Evolutionary conservation across 2,888 invertebrate species (phyloP), one percentile per base, ranked within the genome.

Genomic region (Melipona bicolor): DNA sequence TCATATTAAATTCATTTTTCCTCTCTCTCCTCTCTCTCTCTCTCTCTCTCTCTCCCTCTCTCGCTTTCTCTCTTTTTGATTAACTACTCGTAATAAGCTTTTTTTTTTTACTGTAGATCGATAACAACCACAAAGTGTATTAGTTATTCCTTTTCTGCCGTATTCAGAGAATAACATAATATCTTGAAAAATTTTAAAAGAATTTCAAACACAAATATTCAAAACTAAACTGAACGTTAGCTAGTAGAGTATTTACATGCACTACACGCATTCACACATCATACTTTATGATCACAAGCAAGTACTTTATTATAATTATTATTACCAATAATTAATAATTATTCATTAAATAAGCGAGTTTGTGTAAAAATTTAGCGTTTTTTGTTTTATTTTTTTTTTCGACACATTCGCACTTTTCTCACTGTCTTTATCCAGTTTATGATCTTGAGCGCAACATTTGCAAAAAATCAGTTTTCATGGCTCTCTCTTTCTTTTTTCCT

Each of bases 341-440:
- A 89, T 90, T 90, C 89, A 88, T 92, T 92, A 91, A 92, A 92
- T 93, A 93, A 93, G 92, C 92, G 91, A 92, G 92, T 92, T 89
- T 91, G 91, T 93, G 92, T 93, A 93, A 93, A 93, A 93, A 93
- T 92, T 91, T 90, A 87, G 86, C 84, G 89, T 81, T 87, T 89
- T 84, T 56, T 24, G 43, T 76, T 68, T 67, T 65, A 54, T 68
- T 68, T 76, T 59, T 68, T 71, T 61, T 72, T 49, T 84, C 75
- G 27, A 89, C 86, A 86, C 87, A 85, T 80, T 86, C 88, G 79
- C 90, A 85, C 87, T 81, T 84, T 81, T 86, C 85, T 83, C 89
- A 85, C 85, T 87, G 81, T 83, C 76, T 85, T 70, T 77, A 81
- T 77, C 76, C 81, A 82, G 86, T 87, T 84, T 67, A 79, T 74